phyloP scores from a whole-genome alignment of 2,888 invertebrate species.

The Apamea crenata region DNA sequence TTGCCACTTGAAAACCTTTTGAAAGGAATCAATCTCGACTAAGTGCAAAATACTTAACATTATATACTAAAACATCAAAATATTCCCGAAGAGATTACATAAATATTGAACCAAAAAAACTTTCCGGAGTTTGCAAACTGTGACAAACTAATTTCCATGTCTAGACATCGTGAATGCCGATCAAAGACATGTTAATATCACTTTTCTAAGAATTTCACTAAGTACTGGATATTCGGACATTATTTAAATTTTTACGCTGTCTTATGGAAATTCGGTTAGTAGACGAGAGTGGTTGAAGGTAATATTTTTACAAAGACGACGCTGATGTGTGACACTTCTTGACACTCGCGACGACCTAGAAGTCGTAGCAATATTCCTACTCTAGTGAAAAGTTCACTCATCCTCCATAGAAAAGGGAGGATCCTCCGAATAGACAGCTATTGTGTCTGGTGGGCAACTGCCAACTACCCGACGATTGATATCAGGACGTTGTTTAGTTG shows the following conservation, averaged over 20 bases:
- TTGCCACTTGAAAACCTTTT: background rate
- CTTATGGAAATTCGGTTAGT: background rate
- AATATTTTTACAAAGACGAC: background rate
- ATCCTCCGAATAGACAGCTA: too few species aligned
- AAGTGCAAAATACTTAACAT: background rate
- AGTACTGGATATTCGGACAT: background rate
- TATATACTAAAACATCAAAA: background rate
- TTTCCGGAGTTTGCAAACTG: conserved; percentile 23
- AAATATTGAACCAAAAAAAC: conserved; percentile 15
- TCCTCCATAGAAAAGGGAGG: too few species aligned
- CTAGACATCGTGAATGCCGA: conserved; percentile 44
- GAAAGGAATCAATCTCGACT: background rate
- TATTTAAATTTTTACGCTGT: background rate
- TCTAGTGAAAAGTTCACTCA: too few species aligned
- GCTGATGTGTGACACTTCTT: too few species aligned
- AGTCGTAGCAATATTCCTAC: background rate
- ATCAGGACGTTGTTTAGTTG: too few species aligned
- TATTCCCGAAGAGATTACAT: background rate
- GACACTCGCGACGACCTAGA: too few species aligned
- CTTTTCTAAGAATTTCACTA: background rate
- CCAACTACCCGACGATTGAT: too few species aligned
- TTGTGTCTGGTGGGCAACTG: too few species aligned
- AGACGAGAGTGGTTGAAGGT: background rate
- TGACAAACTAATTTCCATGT: conserved; percentile 38
- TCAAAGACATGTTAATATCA: conserved; percentile 16